Base-by-base conservation (phyloP, 2,888 invertebrate genomes). In the Cephalotes varians region DNA sequence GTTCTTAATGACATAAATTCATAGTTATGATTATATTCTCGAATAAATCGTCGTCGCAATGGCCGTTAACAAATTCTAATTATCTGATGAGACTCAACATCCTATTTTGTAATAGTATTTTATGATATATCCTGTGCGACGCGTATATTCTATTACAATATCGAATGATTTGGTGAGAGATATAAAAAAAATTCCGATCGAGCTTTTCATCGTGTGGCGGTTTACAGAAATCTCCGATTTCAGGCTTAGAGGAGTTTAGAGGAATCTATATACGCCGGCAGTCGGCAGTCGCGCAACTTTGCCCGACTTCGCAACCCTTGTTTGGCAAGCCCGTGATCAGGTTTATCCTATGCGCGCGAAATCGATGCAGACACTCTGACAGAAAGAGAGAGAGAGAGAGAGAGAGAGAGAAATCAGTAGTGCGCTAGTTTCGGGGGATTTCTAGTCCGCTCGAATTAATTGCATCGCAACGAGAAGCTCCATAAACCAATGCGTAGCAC, bases 241-340 rank as follows among this genome's bases (percentile, higher is more conserved):
- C 69, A 31, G 40, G 40, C 51, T 76, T 69, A 44, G 56, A 9
- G 56, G 87, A 85, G 76, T 87, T 85, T n/a, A 9, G 69, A 18
- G 51, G 21, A 69, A 74, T 49, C 28, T 37, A 49, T 60, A 72
- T 58, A 73, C 54, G 72, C 74, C n/a, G 71, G 67, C 62, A 31
- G 71, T 81, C n/a, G 71, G 67, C 62, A 31, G 71, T 56, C 47
- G 73, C 58, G 81, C 72, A 83, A 88, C 67, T 83, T 88, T n/a
- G 58, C 83, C 28, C 67, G 65, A 82, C 73, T 84, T 88, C 89
- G 76, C 62, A 84, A 87, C 83, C 77, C 86, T 86, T 86, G 90
- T 90, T 88, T 82, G 85, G 84, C 85, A 86, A 85, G 84, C 84
- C 86, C 86, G 86, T 88, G 88, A 91, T 91, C 89, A 76, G 84